A percentile compares a stretch with the other conserved stretches of the same genome.
Evolutionary conservation across 2,113 vertebrate species (phyloP).

Genomic region (Callochromis pleurospilus): DNA sequence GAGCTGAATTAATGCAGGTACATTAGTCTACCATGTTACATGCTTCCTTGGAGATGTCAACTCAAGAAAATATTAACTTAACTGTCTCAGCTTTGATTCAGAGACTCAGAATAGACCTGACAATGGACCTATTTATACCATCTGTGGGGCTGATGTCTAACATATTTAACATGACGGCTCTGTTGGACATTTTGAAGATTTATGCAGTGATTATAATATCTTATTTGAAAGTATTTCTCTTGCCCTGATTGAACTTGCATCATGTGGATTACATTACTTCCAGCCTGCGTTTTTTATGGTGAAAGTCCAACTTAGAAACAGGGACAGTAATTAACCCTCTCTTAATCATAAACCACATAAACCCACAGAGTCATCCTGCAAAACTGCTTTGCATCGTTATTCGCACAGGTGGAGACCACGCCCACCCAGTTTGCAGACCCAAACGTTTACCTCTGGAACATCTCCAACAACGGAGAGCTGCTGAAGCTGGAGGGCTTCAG

Average conservation of each 20-base stretch:
- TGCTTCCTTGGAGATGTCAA: neutral
- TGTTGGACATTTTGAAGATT: neutral
- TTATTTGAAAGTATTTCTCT: neutral
- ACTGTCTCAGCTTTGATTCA: neutral
- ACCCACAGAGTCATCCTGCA: neutral
- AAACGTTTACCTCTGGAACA: constrained; percentile 88
- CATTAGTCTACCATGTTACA: neutral
- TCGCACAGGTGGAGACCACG: constrained; percentile 81
- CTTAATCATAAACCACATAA: constrained; percentile 44
- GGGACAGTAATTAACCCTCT: neutral
- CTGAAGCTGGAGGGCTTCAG: constrained; percentile 75
- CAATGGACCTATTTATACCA: neutral
- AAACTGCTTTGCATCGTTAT: neutral
- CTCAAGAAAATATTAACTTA: constrained; percentile 10
- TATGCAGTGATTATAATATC: neutral
- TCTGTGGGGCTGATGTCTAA: neutral
- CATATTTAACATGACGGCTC: neutral
- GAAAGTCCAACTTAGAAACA: constrained; percentile 37
- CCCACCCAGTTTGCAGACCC: constrained; percentile 86
- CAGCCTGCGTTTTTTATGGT: neutral
- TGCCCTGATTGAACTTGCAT: neutral
- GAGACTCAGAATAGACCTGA: neutral
- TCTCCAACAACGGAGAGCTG: constrained; percentile 81
- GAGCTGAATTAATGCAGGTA: neutral
- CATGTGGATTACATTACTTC: neutral